Base-by-base conservation (phyloP, 1,140 invertebrate genomes). In the Drosophila eugracilis region DNA sequence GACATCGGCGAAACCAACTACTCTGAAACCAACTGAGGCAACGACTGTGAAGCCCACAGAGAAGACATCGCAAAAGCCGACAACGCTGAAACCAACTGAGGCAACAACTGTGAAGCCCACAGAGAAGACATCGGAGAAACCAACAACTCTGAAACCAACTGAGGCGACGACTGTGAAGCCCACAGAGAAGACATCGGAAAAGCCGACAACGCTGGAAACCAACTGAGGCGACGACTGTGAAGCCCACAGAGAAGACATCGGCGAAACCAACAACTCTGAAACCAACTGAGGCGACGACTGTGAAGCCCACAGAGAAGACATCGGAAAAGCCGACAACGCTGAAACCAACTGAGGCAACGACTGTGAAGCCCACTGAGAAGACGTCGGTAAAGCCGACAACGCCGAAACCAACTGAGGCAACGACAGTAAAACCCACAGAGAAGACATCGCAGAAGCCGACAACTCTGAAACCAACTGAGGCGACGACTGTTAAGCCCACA, bases 191-290 rank as follows among this genome's bases (percentile, higher is more conserved):
- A 52, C 48, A 1, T 14, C 48, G 2, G 17, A n/a, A 3, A 24
- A 54, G 21, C 50, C 34, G 0, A 53, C 50, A 26, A 53, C 50
- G 37, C 14, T 12, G 34, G 34, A 39, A 28, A 5, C 50, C 50
- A 5, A 26, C 50, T 1, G 21, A 26, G 4, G 14, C n/a, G n/a
- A 26, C 50, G 1, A 19, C 22, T 2, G 6, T 7, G 3, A 50
- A 50, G 17, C 19, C n/a, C 0, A 50, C 48, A 3, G 48, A 52
- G 1, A 4, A 10, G 0, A 52, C 48, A 1, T 36, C 30, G 1
- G 10, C n/a, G 1, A 28, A 41, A 3, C 36, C 22, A 0, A 39
- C 50, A 4, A 48, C 45, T 12, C 26, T 17, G 14, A 53, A 15
- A n/a, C 49, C 49, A 12, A 53, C 49, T 0, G 14, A 53, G 21